Percentiles rank a stretch among this genome's conserved stretches.
Evolutionary conservation across 2,888 invertebrate species (phyloP).

Genomic region (Hyles lineata): DNA sequence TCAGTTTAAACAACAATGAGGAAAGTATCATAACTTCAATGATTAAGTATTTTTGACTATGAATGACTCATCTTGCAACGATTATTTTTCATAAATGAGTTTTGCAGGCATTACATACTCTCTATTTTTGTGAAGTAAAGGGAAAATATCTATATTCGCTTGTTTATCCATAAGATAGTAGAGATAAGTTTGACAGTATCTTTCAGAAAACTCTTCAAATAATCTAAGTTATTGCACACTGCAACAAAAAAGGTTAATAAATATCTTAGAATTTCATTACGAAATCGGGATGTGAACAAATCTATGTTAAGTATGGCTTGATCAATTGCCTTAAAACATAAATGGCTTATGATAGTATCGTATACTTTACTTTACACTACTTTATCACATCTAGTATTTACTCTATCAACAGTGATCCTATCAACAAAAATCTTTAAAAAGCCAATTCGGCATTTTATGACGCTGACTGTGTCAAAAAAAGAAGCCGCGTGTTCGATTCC

Average conservation of each 20-base stretch:
- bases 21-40: too few species aligned
- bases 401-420: not conserved
- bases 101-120: not conserved
- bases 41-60: not conserved
- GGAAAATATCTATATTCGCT: conserved; percentile 22
- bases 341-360: too few species aligned
- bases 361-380: too few species aligned
- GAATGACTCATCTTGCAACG: not conserved
- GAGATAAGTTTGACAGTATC: conserved; percentile 40
- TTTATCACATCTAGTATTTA: too few species aligned
- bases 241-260: not conserved
- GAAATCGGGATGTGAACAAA: too few species aligned
- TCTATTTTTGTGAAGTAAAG: conserved; percentile 16
- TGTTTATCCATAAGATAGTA: conserved; percentile 30
- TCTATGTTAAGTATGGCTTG: too few species aligned
- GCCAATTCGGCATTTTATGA: too few species aligned
- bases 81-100: not conserved
- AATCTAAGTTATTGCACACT: conserved; percentile 27
- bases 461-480: too few species aligned
- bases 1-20: too few species aligned
- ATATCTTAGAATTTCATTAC: not conserved
- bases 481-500: too few species aligned
- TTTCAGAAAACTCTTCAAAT: conserved; percentile 28
- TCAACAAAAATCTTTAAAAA: not conserved
- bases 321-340: too few species aligned